Evolutionary conservation across 2,888 invertebrate species (phyloP).

Genomic region (Cloeon dipterum): DNA sequence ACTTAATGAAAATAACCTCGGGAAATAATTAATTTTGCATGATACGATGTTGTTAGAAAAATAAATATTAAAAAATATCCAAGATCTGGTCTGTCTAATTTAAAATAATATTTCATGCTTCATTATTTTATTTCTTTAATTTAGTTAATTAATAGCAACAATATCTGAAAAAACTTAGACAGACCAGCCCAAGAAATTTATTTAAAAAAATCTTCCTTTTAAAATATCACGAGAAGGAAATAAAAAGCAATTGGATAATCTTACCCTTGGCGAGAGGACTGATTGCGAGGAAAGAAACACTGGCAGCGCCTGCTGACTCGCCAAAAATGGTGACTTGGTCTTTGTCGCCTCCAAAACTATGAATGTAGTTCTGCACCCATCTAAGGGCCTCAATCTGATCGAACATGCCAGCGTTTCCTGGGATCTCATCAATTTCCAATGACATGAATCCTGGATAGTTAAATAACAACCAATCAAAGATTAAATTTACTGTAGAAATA

Average conservation of each 20-base stretch:
- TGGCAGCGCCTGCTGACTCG: constrained; percentile 26
- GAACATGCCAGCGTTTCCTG: constrained; percentile 27
- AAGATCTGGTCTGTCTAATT: too few relatives aligned
- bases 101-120: too few relatives aligned
- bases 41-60: constrained; percentile 19
- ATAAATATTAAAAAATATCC: constrained; percentile 26
- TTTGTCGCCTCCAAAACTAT: constrained; percentile 25
- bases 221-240: background rate
- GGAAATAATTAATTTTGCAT: too few relatives aligned
- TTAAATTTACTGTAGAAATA: background rate
- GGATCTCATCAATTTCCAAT: constrained; percentile 21
- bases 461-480: background rate
- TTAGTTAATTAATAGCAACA: too few relatives aligned
- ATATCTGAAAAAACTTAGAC: too few relatives aligned
- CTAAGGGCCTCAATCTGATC: constrained; percentile 24
- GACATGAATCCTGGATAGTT: constrained; percentile 24
- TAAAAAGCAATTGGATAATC: background rate
- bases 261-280: constrained; percentile 15
- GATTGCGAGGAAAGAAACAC: constrained; percentile 20
- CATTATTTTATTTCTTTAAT: too few relatives aligned
- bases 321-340: constrained; percentile 24
- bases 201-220: too few relatives aligned
- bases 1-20: background rate
- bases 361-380: constrained; percentile 26
- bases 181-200: too few relatives aligned